Percentiles rank a stretch among this genome's conserved stretches.
Evolutionary conservation across 2,888 invertebrate genomes (phyloP).

Genomic region (Drosophila mayaguana): DNA sequence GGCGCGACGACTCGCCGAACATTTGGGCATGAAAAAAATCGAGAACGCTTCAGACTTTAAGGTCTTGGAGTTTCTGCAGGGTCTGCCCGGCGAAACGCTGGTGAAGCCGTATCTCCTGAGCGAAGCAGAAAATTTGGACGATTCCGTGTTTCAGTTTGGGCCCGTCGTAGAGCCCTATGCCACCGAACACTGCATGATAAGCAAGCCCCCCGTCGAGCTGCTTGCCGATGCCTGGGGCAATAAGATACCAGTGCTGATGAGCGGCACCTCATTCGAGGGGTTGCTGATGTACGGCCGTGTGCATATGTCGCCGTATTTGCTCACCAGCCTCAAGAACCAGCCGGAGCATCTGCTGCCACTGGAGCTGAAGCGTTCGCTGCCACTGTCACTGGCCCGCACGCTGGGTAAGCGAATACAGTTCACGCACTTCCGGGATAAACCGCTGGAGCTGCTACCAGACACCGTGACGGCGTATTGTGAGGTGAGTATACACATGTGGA

Average conservation of each 20-base stretch:
- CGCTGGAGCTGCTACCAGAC: conserved; percentile 68
- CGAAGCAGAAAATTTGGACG: conserved; percentile 69
- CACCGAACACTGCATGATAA: conserved; percentile 73
- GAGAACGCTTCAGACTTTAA: conserved; percentile 69
- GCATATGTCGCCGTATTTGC: conserved; percentile 64
- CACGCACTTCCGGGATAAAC: conserved; percentile 73
- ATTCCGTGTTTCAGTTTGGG: conserved; percentile 80
- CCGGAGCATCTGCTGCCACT: conserved; percentile 79
- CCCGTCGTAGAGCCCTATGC: conserved; percentile 83
- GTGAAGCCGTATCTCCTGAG: conserved; percentile 75
- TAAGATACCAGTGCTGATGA: conserved; percentile 82
- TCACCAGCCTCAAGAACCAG: conserved; percentile 64
- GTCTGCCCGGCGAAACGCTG: conserved; percentile 58
- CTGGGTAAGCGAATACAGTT: conserved; percentile 59
- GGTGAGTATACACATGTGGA: conserved; percentile 41
- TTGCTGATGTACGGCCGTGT: conserved; percentile 77
- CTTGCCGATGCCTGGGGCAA: conserved; percentile 81
- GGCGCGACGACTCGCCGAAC: conserved; percentile 75
- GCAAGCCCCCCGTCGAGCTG: conserved; percentile 72
- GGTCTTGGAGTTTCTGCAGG: conserved; percentile 63
- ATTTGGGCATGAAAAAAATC: conserved; percentile 65
- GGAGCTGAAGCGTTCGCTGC: conserved; percentile 64
- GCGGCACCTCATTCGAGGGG: conserved; percentile 84
- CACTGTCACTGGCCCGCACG: conserved; percentile 54
- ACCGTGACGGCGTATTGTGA: conserved; percentile 82